These are phyloP conservation scores for Pseudocheirus occidentalis DNA, from an alignment of 2,797 vertebrate species.

Conservation along the genomic window DNA sequence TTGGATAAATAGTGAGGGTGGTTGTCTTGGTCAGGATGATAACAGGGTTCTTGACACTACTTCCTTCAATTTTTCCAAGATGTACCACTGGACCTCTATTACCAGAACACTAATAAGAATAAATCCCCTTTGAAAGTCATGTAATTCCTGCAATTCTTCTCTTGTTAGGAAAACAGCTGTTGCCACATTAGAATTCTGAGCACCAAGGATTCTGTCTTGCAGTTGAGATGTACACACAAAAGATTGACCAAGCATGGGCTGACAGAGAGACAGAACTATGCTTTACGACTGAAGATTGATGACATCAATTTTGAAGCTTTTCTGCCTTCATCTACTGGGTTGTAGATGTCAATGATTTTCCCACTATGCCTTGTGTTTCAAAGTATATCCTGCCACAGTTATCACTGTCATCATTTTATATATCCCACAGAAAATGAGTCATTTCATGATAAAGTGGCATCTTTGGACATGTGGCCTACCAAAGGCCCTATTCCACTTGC, in stretches of 20 bases:
- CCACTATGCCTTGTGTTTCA: constrained; percentile 74
- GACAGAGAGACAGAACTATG: constrained; percentile 66
- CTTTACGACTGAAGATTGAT: constrained; percentile 77
- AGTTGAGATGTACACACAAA: constrained; percentile 57
- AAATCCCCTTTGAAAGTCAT: background rate
- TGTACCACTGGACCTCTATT: background rate
- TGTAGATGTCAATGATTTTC: constrained; percentile 69
- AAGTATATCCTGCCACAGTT: constrained; percentile 71
- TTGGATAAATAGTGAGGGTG: background rate
- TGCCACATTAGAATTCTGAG: constrained; percentile 54
- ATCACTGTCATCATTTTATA: constrained; percentile 68
- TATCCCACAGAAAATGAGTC: constrained; percentile 69
- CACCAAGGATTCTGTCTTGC: constrained; percentile 40
- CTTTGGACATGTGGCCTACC: constrained; percentile 63
- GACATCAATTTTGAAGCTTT: constrained; percentile 79
- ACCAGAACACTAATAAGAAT: background rate
- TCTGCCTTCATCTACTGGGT: constrained; percentile 75
- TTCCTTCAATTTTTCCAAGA: background rate
- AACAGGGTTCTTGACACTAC: background rate
- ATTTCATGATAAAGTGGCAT: constrained; percentile 68
- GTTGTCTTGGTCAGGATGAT: background rate
- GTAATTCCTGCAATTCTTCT: background rate
- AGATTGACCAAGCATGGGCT: constrained; percentile 60
- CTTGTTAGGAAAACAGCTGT: constrained; percentile 54
- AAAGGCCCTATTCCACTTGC: constrained; percentile 53